Conservation (phyloP, 2,113 vertebrate species). For the Prinia subflava region DNA sequence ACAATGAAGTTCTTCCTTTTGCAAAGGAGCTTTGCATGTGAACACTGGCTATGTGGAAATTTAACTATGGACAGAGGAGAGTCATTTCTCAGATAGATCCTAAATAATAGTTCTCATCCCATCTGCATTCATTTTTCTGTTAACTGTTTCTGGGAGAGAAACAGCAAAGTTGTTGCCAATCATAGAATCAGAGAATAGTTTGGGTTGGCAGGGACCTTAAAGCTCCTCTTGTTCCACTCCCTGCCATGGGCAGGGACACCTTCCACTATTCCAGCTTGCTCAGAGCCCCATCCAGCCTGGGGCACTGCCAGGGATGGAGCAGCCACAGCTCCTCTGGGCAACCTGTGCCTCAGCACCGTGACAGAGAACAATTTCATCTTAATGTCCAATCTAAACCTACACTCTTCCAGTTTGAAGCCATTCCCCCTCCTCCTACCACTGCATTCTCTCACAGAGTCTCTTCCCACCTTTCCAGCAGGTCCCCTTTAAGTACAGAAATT, state of each 20-base stretch:
- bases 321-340: background rate
- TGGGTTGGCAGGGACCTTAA: background rate
- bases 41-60: background rate
- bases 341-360: rapidly evolving
- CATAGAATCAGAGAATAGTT: background rate
- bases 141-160: background rate
- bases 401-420: background rate
- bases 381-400: background rate
- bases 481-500: background rate
- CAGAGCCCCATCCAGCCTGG: background rate
- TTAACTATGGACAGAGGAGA: background rate
- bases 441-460: background rate
- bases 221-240: rapidly evolving
- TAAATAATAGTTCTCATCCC: background rate
- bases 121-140: background rate
- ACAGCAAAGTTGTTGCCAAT: background rate
- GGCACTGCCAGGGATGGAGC: background rate
- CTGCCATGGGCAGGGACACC: background rate
- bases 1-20: background rate
- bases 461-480: background rate
- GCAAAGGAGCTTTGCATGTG: background rate
- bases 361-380: background rate
- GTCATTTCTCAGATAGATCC: background rate
- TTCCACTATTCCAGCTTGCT: background rate
- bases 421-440: background rate